Conservation (phyloP, 2,888 invertebrate genomes). For the Archips crataeganus region DNA sequence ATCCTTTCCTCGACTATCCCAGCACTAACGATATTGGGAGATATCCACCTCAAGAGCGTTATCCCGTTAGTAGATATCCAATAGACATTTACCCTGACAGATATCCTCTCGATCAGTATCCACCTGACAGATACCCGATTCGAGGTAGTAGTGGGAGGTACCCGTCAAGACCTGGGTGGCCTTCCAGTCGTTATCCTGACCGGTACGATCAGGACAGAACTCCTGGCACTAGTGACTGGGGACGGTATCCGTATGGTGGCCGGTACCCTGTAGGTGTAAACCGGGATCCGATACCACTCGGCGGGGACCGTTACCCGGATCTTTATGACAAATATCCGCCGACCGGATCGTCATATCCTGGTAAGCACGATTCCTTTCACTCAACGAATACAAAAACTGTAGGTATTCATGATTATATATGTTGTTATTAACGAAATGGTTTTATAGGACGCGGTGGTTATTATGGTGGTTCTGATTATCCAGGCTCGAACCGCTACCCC, state of each 20-base stretch:
- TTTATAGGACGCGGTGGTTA: constrained; percentile 71
- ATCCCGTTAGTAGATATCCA: constrained; percentile 74
- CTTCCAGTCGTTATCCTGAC: constrained; percentile 77
- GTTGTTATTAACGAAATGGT: constrained; percentile 32
- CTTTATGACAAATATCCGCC: constrained; percentile 86
- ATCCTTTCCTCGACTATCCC: constrained; percentile 53
- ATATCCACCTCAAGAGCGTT: constrained; percentile 71
- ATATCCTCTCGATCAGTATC: constrained; percentile 64
- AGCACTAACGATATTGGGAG: constrained; percentile 55
- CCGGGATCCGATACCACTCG: constrained; percentile 80
- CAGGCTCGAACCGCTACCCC: constrained; percentile 73
- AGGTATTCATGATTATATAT: background rate
- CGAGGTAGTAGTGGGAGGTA: constrained; percentile 56
- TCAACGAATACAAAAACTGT: background rate
- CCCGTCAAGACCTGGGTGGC: constrained; percentile 66
- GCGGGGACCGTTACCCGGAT: constrained; percentile 81
- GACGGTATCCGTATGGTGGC: constrained; percentile 74
- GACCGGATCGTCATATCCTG: constrained; percentile 82
- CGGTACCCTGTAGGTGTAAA: constrained; percentile 80
- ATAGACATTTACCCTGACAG: constrained; percentile 72
- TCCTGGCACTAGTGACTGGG: constrained; percentile 68
- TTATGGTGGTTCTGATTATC: constrained; percentile 69
- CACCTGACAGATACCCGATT: constrained; percentile 60
- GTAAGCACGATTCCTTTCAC: constrained; percentile 64
- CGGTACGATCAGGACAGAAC: constrained; percentile 81